Evolutionary conservation across 1,140 invertebrate genomes (phyloP).

Genomic region (Panagrolaimus sp.): DNA sequence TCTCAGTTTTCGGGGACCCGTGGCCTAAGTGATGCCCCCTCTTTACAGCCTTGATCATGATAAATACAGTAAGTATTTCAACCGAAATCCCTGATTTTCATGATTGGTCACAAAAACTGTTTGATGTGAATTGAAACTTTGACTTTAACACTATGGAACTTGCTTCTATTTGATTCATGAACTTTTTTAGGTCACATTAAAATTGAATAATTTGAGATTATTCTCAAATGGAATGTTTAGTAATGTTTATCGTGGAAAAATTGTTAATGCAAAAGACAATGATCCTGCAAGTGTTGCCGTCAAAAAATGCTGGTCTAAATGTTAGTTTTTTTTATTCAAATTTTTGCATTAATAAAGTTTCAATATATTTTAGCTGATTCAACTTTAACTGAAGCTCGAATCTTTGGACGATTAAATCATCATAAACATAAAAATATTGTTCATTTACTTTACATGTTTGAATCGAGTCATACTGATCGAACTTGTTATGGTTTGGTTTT

Average conservation of each 20-base stretch:
- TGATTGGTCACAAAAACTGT: no score
- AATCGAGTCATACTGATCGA: slow-evolving; percentile 19
- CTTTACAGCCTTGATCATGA: no score
- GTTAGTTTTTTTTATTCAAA: neutral
- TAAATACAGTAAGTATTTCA: no score
- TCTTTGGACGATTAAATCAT: slow-evolving; percentile 27
- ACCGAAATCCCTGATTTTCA: no score
- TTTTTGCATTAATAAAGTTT: neutral
- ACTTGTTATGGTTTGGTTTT: slow-evolving; percentile 37
- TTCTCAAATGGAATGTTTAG: slow-evolving; percentile 8
- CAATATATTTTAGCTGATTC: neutral
- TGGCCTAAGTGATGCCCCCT: no score
- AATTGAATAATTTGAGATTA: neutral
- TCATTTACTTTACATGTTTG: slow-evolving; percentile 26
- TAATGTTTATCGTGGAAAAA: slow-evolving; percentile 12
- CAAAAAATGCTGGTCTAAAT: slow-evolving; percentile 4
- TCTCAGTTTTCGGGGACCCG: no score
- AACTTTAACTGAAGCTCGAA: slow-evolving; percentile 24
- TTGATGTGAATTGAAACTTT: no score
- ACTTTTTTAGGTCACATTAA: neutral
- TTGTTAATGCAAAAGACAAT: neutral
- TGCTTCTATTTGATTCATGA: no score
- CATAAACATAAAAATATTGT: slow-evolving; percentile 37
- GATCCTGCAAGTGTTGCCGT: neutral
- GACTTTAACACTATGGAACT: no score